Evolutionary conservation across 1,140 invertebrate species (phyloP), one percentile per base, ranked within the genome.

Genomic region (Wiebesia pumilae): DNA sequence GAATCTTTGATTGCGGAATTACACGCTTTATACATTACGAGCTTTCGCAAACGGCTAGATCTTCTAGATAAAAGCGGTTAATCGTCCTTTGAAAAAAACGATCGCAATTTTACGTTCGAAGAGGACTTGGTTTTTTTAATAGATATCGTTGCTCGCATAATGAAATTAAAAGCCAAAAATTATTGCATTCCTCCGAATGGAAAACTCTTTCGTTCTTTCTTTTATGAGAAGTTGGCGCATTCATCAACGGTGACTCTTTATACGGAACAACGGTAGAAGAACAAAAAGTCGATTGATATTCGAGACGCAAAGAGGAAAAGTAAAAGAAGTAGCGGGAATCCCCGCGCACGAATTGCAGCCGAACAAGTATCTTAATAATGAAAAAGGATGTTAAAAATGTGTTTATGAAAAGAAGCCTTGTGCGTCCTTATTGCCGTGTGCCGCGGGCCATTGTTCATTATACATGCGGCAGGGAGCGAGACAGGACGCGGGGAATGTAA

Each of bases 361-460:
- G 51, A 88, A 62, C 51, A 47, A 65, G 30, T 30, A 19, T 30
- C 38, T 88, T 83, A 86, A 86, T 83, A 83, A 83, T 85, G 71
- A 81, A 83, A 75, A 81, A 73, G 35, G 71, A 77, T 43, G 43
- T 83, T 82, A 47, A 75, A 85, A 82, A 85, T 38, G 80, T 83
- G 54, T 54, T 47, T 65, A 58, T 78, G 71, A 35, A 82, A 77
- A 82, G 87, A 62, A 73, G 43, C 35, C 19, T 35, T 19, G 4
- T 24, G 43, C 62, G 24, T 21, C 71, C 62, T 65, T 58, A 65
- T 35, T 73, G 33, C 71, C 33, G 38, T 21, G 38, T 4, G 27
- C 40, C 40, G 43, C 40, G 71, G 7, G 71, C 38, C 67, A 35
- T 69, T 33, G 3, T 77, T 81, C 62, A 85, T 85, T 85, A 81